These are phyloP conservation scores for Dusona sp. DNA, from an alignment of 2,888 invertebrate genomes.

Conservation along the genomic window DNA sequence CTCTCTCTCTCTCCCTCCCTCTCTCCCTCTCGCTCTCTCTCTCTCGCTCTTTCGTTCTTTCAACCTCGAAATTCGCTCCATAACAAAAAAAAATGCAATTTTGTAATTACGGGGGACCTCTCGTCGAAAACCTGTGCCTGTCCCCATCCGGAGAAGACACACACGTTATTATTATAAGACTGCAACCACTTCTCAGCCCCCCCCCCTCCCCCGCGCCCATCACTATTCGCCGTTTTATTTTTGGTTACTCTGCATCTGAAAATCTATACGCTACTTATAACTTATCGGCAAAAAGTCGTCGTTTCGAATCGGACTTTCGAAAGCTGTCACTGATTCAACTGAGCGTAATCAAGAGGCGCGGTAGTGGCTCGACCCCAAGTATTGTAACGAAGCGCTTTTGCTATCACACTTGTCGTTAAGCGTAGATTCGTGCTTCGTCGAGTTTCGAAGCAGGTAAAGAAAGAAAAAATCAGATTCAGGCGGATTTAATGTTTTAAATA, in stretches of 20 bases:
- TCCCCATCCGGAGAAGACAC: constrained; percentile 38
- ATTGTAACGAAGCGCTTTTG: not conserved
- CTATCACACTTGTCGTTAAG: too few species aligned
- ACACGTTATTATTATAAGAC: constrained; percentile 69
- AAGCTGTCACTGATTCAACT: not conserved
- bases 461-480: too few species aligned
- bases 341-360: not conserved
- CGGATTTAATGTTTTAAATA: too few species aligned
- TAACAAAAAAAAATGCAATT: constrained; percentile 72
- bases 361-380: not conserved
- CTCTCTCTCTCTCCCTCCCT: not conserved
- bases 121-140: constrained; percentile 40
- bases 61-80: constrained; percentile 41
- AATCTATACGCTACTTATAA: constrained; percentile 65
- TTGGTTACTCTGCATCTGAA: constrained; percentile 34
- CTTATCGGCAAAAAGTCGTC: constrained; percentile 34
- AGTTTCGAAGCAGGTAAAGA: not conserved
- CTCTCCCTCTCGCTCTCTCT: not conserved
- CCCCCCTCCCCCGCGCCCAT: constrained; percentile 4
- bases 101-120: constrained; percentile 71
- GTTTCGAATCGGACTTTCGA: not conserved
- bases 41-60: not conserved
- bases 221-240: constrained; percentile 19
- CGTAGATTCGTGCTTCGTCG: not conserved
- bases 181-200: constrained; percentile 30